These are phyloP conservation scores for Heliconius congener DNA, from an alignment of 1,140 invertebrate species.

Conservation along the genomic window DNA sequence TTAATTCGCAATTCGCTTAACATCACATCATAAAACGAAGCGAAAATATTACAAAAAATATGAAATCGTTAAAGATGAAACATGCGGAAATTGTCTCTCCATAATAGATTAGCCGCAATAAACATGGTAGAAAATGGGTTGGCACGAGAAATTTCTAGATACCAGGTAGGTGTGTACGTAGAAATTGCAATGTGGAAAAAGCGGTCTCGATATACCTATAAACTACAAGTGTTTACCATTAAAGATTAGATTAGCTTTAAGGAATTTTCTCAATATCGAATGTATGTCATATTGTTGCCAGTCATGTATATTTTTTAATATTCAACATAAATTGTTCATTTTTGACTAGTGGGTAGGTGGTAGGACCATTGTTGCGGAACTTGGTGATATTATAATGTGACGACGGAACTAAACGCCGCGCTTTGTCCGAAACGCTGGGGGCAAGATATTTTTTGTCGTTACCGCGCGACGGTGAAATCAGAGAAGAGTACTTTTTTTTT, in stretches of 20 bases:
- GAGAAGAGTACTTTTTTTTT: too few species aligned
- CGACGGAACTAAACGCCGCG: not conserved
- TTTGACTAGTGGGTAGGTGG: too few species aligned
- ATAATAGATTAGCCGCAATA: constrained; percentile 26
- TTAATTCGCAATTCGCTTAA: not conserved
- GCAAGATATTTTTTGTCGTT: too few species aligned
- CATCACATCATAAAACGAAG: constrained; percentile 7
- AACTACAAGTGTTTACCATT: not conserved
- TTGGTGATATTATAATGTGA: too few species aligned
- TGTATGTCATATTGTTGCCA: not conserved
- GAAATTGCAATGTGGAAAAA: constrained; percentile 22
- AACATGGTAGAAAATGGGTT: constrained; percentile 18
- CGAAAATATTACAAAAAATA: constrained; percentile 13
- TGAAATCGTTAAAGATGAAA: not conserved
- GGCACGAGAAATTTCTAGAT: constrained; percentile 33
- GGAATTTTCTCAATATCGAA: constrained; percentile 2
- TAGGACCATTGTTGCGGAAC: too few species aligned
- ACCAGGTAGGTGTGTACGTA: constrained; percentile 10
- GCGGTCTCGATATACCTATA: not conserved
- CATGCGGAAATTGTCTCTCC: constrained; percentile 15
- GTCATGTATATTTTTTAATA: too few species aligned
- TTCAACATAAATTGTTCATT: too few species aligned
- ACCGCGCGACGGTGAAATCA: too few species aligned
- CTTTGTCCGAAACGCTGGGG: not conserved
- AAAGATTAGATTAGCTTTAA: not conserved